Base-by-base conservation (phyloP, 1,140 invertebrate species). In the Manduca sexta region DNA sequence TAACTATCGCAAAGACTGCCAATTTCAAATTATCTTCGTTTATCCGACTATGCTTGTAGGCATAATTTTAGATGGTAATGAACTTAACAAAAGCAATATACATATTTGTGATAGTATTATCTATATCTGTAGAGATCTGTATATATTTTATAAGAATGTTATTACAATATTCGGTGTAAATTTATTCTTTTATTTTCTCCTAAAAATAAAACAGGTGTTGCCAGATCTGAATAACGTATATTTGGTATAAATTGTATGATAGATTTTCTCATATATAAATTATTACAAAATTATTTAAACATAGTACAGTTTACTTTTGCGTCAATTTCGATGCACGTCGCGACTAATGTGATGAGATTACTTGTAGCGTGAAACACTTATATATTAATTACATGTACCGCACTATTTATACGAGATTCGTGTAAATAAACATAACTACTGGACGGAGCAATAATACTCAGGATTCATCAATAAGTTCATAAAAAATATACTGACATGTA, bases 161-260 rank as follows among this genome's bases (percentile, higher is more conserved):
- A 60, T 69, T 68, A 52, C 64, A 70, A 69, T 69, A 71, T 71
- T 78, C 73, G 58, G 60, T 50, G 17, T 47, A 16, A 48, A 35
- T 51, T 46, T 55, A 29, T 53, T 56, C 60, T 44, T 37, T 35
- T 45, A 26, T 8, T 26, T 26, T 29, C 38, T 26, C 2, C 7
- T 46, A 17, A 5, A 54, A 60, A 60, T 60, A 60, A 72, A 67
- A 66, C 16, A 46, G 56, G n/a, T 41, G 18, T 37, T 40, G 21
- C 18, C 34, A 46, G 45, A 49, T 60, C 31, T 56, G 39, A 38
- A 55, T 64, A 66, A 51, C 68, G 62, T 81, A 76, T 86, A 86
- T 86, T 86, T 83, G 74, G 79, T 84, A 76, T 78, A 84, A 80
- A 62, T 71, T 73, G 69, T 60, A 58, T 57, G 58, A 70, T 66